phyloP scores from a whole-genome alignment of 2,113 vertebrate species.

The Pelecanoides urinatrix region DNA sequence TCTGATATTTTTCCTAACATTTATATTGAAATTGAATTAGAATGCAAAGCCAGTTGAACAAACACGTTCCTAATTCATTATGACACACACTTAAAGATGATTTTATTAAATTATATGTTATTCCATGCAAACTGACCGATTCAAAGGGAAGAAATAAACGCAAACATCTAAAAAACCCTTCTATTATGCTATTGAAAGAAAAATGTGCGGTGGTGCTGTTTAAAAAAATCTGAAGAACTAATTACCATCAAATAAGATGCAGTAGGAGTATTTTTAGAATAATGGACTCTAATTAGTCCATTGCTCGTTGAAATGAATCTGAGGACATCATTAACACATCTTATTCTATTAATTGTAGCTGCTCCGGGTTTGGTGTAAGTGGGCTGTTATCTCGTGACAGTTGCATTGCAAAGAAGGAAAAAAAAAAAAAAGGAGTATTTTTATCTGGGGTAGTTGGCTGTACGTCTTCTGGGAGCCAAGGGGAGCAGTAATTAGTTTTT shows the following conservation, averaged over 20 bases:
- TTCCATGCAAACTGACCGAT: not conserved
- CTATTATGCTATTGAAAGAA: constrained; percentile 26
- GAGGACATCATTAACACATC: constrained; percentile 44
- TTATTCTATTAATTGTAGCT: constrained; percentile 31
- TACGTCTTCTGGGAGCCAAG: not conserved
- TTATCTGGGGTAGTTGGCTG: not conserved
- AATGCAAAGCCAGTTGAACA: constrained; percentile 1
- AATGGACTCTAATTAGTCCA: constrained; percentile 55
- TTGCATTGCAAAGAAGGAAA: not conserved
- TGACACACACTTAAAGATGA: not conserved
- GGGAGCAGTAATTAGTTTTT: not conserved
- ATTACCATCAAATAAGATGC: constrained; percentile 49
- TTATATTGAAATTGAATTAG: not conserved
- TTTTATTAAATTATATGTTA: constrained; percentile 34
- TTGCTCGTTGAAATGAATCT: not conserved
- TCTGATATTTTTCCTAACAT: not conserved
- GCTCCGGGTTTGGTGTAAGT: not conserved
- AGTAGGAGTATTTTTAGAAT: constrained; percentile 55
- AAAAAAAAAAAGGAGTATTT: not conserved
- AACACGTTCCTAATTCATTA: not conserved
- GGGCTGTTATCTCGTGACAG: not conserved
- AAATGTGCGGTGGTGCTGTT: not conserved
- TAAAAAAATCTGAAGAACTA: constrained; percentile 21
- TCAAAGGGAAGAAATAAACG: constrained; percentile 21
- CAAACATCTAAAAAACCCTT: not conserved